Evolutionary conservation across 2,888 invertebrate genomes (phyloP).

Genomic region (Frankliniella fusca): DNA sequence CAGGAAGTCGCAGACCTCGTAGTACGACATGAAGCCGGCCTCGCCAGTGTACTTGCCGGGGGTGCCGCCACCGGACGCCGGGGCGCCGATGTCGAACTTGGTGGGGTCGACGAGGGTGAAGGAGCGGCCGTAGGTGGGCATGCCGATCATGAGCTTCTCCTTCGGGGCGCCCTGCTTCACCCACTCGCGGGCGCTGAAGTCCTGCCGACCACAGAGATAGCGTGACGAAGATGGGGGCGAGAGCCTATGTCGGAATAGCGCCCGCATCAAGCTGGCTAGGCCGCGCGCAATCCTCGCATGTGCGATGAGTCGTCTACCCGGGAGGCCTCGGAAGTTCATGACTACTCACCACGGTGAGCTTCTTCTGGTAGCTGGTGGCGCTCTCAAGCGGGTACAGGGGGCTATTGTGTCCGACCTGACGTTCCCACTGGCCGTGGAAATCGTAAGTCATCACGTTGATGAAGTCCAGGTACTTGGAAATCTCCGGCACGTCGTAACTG

Average conservation of each 20-base stretch:
- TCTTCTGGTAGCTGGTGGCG: constrained; percentile 86
- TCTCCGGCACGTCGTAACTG: constrained; percentile 85
- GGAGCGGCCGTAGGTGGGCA: constrained; percentile 90
- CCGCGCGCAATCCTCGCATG: too few relatives aligned
- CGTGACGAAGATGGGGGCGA: too few relatives aligned
- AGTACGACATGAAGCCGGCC: constrained; percentile 91
- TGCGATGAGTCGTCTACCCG: too few relatives aligned
- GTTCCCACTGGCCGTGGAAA: constrained; percentile 93
- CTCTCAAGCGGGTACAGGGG: constrained; percentile 84
- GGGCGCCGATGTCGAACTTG: constrained; percentile 88
- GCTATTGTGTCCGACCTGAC: constrained; percentile 88
- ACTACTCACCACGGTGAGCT: constrained; percentile 76
- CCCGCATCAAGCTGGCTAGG: too few relatives aligned
- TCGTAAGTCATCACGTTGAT: constrained; percentile 95
- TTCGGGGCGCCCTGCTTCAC: constrained; percentile 88
- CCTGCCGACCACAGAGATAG: constrained; percentile 51
- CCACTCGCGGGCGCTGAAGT: constrained; percentile 88
- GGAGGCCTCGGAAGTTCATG: too few relatives aligned
- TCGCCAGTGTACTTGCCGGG: constrained; percentile 87
- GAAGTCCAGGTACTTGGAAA: constrained; percentile 88
- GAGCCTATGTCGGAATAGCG: too few relatives aligned
- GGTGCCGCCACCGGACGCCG: constrained; percentile 81
- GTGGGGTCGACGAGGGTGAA: constrained; percentile 81
- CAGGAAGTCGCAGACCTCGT: constrained; percentile 90
- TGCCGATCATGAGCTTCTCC: constrained; percentile 89